Conservation (phyloP, 2,888 invertebrate genomes). For the Stenoptilia bipunctidactyla region DNA sequence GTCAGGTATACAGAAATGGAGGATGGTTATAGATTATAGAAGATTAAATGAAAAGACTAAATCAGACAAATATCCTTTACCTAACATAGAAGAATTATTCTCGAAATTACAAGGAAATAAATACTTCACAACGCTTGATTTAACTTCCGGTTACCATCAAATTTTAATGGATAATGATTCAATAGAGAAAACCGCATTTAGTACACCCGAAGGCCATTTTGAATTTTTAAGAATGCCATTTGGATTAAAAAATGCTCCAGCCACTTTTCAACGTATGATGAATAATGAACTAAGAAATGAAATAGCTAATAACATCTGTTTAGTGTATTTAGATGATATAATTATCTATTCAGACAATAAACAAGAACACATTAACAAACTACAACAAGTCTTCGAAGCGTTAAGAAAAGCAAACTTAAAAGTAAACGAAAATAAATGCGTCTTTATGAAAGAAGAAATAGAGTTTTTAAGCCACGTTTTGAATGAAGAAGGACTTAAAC, state of each 20-base stretch:
- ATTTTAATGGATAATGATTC: conserved; percentile 11
- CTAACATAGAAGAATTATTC: conserved; percentile 5
- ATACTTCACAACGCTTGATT: conserved; percentile 4
- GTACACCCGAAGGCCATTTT: conserved; percentile 11
- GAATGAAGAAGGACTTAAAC: conserved; percentile 14
- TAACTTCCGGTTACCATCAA: conserved; percentile 14
- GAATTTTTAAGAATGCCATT: conserved; percentile 15
- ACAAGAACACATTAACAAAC: conserved; percentile 13
- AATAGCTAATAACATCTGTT: conserved; percentile 12
- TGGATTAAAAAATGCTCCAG: conserved; percentile 14
- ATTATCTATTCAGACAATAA: conserved; percentile 20
- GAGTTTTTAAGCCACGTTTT: conserved; percentile 20
- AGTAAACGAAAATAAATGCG: too few relatives aligned
- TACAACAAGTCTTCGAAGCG: conserved; percentile 15
- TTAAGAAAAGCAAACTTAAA: too few relatives aligned
- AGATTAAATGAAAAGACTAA: conserved; percentile 4
- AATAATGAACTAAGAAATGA: conserved; percentile 1
- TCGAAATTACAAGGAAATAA: conserved; percentile 9
- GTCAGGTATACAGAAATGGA: conserved; percentile 6
- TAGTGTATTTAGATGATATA: conserved; percentile 26
- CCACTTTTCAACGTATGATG: conserved; percentile 10
- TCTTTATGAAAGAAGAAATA: conserved; percentile 16
- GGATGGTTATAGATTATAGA: conserved; percentile 10
- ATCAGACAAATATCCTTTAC: conserved; percentile 3
- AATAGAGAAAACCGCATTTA: conserved; percentile 13